A percentile compares a stretch with the other conserved stretches of the same genome.
These are phyloP conservation scores for Aporophyla lueneburgensis DNA, from an alignment of 2,888 invertebrate species.

Conservation along the genomic window DNA sequence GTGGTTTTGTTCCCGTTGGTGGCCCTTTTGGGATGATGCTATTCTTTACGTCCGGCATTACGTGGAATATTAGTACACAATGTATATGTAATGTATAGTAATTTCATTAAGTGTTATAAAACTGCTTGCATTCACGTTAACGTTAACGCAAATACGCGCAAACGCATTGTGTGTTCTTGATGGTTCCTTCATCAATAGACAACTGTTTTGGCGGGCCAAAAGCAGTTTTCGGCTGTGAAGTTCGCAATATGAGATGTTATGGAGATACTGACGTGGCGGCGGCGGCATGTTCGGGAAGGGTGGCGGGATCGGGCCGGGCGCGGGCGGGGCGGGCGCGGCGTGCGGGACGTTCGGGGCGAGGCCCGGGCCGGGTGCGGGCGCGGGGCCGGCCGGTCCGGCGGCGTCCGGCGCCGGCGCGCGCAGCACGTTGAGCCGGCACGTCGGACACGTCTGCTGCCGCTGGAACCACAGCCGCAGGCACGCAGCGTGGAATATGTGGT, in stretches of 20 bases:
- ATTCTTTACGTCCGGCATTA: too few relatives aligned
- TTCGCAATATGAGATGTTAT: too few relatives aligned
- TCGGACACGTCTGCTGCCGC: slow-evolving; percentile 99
- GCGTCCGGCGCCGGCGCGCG: slow-evolving; percentile 86
- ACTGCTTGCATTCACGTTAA: not conserved
- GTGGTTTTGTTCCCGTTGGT: too few relatives aligned
- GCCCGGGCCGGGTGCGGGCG: slow-evolving; percentile 55
- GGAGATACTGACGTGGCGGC: slow-evolving; percentile 79
- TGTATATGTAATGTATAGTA: too few relatives aligned
- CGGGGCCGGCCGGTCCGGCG: slow-evolving; percentile 63
- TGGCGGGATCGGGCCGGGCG: slow-evolving; percentile 75
- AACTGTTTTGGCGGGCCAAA: not conserved
- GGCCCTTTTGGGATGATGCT: too few relatives aligned
- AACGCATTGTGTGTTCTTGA: not conserved
- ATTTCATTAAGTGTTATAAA: not conserved
- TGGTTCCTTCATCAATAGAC: not conserved
- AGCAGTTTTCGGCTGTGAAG: not conserved
- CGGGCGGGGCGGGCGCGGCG: slow-evolving; percentile 68
- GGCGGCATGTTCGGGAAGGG: slow-evolving; percentile 84
- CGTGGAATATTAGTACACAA: not conserved
- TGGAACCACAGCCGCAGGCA: slow-evolving; percentile 99
- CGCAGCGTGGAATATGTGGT: slow-evolving; percentile 99
- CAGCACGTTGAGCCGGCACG: slow-evolving; percentile 97
- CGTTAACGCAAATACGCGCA: too few relatives aligned
- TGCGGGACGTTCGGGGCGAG: slow-evolving; percentile 71